Conservation (phyloP, 2,888 invertebrate species). For the Hirtodrosophila duncani region DNA sequence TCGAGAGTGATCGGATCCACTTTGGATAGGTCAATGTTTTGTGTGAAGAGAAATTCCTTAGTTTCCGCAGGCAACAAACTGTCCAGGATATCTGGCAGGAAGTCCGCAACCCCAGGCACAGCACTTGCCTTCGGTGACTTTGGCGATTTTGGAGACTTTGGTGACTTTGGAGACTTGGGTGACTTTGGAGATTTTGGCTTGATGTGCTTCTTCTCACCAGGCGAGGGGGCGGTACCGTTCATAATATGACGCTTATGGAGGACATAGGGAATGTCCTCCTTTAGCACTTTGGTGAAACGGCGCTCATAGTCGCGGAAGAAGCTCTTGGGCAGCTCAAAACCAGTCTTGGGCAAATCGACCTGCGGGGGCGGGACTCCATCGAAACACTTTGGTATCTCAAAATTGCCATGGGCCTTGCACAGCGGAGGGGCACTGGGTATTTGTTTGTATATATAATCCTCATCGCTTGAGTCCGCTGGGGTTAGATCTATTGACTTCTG, state of each 20-base stretch:
- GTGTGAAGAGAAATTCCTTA: conserved; percentile 84
- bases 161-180: conserved; percentile 82
- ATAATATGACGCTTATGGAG: conserved; percentile 90
- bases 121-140: conserved; percentile 76
- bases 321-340: conserved; percentile 85
- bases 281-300: conserved; percentile 78
- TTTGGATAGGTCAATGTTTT: conserved; percentile 87
- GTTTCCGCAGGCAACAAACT: conserved; percentile 79
- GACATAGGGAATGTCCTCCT: conserved; percentile 90
- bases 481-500: conserved; percentile 91
- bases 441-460: conserved; percentile 87
- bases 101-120: conserved; percentile 68
- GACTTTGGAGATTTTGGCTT: conserved; percentile 84
- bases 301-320: conserved; percentile 85
- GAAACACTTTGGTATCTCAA: conserved; percentile 81
- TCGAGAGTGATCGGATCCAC: conserved; percentile 86
- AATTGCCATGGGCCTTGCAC: conserved; percentile 86
- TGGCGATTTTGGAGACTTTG: conserved; percentile 82
- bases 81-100: conserved; percentile 80
- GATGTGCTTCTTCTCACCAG: conserved; percentile 78
- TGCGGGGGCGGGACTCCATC: conserved; percentile 74
- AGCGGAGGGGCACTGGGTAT: conserved; percentile 86
- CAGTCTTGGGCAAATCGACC: conserved; percentile 82
- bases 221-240: conserved; percentile 88
- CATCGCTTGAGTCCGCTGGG: conserved; percentile 90